These are phyloP conservation scores for Phalanger gymnotis DNA, from an alignment of 2,797 vertebrate genomes.

Conservation along the genomic window DNA sequence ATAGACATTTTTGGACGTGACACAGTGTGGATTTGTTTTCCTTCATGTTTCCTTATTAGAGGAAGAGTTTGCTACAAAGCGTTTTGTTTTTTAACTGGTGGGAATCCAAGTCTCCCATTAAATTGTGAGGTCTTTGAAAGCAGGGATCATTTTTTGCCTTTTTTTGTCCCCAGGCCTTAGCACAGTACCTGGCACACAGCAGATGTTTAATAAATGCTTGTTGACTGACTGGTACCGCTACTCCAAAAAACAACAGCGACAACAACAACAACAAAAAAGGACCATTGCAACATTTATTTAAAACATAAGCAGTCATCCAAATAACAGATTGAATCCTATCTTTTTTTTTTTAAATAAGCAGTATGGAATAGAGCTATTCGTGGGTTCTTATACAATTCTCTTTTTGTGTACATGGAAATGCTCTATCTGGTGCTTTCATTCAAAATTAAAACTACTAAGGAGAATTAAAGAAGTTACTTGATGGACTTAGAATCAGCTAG, in stretches of 20 bases:
- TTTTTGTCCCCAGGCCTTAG: not conserved
- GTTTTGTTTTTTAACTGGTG: slow-evolving; percentile 28
- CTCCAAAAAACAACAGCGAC: too few species aligned
- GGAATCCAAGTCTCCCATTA: not conserved
- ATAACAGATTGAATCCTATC: not conserved
- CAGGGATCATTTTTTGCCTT: not conserved
- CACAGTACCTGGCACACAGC: not conserved
- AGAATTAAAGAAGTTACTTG: not conserved
- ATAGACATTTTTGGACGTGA: not conserved
- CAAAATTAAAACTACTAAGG: not conserved
- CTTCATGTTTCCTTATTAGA: not conserved
- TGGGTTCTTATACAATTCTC: not conserved
- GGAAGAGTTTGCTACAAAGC: too few species aligned
- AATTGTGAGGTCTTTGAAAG: not conserved
- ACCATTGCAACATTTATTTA: not conserved
- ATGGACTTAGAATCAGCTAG: not conserved
- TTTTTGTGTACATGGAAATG: not conserved
- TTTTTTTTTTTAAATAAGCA: not conserved
- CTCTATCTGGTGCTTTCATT: not conserved
- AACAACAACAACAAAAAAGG: too few species aligned
- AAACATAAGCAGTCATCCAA: not conserved
- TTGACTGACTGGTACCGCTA: not conserved
- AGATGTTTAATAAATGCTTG: not conserved
- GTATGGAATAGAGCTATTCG: not conserved
- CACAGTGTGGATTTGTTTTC: not conserved